Conservation (phyloP, 2,797 vertebrate genomes). For the Oryzias dopingdopingensis region DNA sequence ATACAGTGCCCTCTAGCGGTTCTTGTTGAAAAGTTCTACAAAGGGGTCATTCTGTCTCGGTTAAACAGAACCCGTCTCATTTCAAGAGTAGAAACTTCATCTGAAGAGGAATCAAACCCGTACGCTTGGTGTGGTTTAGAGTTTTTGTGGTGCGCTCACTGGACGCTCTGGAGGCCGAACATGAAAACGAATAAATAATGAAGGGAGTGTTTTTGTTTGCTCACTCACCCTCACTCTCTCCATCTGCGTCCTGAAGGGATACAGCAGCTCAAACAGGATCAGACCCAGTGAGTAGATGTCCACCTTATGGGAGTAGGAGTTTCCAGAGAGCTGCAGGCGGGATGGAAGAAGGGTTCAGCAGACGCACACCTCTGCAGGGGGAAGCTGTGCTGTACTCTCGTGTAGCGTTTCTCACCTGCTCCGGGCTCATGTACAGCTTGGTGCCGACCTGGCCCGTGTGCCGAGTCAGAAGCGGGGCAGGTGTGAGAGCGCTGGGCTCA, state of each 20-base stretch:
- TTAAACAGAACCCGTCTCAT: no score
- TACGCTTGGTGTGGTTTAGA: no score
- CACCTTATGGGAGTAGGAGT: slow-evolving; percentile 97
- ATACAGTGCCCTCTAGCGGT: no score
- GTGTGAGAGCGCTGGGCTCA: slow-evolving; percentile 83
- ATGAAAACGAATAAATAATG: no score
- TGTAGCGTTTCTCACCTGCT: slow-evolving; percentile 82
- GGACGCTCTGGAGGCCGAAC: no score
- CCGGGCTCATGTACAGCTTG: slow-evolving; percentile 99
- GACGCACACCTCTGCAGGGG: no score
- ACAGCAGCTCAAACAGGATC: slow-evolving; percentile 96
- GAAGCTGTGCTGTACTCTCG: no score
- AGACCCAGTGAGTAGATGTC: slow-evolving; percentile 98
- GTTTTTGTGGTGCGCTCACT: no score
- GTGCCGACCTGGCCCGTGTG: slow-evolving; percentile 99
- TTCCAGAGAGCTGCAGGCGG: slow-evolving; percentile 86
- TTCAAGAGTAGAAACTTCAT: no score
- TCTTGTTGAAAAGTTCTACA: no score
- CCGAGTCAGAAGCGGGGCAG: slow-evolving; percentile 89
- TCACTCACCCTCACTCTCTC: slow-evolving; percentile 90
- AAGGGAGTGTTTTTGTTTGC: slow-evolving; percentile 3
- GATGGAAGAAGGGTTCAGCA: background rate
- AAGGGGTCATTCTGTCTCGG: no score
- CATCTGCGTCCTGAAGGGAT: slow-evolving; percentile 96
- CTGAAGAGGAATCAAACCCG: no score